phyloP scores from a whole-genome alignment of 2,888 invertebrate genomes.

The Euplexia lucipara region DNA sequence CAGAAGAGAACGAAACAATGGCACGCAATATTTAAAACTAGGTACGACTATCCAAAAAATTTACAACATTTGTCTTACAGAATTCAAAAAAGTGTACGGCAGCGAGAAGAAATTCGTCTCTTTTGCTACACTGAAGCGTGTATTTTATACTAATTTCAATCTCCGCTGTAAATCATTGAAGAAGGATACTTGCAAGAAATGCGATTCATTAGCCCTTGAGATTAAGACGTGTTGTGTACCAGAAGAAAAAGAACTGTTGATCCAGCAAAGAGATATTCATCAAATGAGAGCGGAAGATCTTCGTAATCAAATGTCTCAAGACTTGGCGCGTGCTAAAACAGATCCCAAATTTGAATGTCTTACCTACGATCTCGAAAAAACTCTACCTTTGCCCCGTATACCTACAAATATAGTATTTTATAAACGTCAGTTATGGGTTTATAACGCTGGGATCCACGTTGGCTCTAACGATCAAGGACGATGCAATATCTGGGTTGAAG shows the following conservation, averaged over 20 bases:
- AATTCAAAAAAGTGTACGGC: slow-evolving; percentile 5
- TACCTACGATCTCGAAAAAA: too few relatives aligned
- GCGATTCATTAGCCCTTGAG: slow-evolving; percentile 11
- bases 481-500: too few relatives aligned
- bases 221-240: not conserved
- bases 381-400: too few relatives aligned
- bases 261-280: slow-evolving; percentile 9
- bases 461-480: too few relatives aligned
- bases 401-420: too few relatives aligned
- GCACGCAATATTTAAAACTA: slow-evolving; percentile 7
- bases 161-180: slow-evolving; percentile 3
- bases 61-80: slow-evolving; percentile 2
- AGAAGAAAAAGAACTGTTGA: slow-evolving; percentile 12
- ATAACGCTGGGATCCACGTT: too few relatives aligned
- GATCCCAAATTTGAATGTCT: slow-evolving; percentile 10
- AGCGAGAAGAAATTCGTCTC: slow-evolving; percentile 5
- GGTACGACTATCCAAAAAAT: too few relatives aligned
- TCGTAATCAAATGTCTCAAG: slow-evolving; percentile 12
- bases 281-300: slow-evolving; percentile 16
- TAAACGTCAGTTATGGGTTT: too few relatives aligned
- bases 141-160: slow-evolving; percentile 11
- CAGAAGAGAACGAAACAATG: too few relatives aligned
- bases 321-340: slow-evolving; percentile 14
- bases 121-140: not conserved
- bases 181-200: slow-evolving; percentile 14